Evolutionary conservation across 2,888 invertebrate species (phyloP).

Genomic region (Archaeoteleia sp.): DNA sequence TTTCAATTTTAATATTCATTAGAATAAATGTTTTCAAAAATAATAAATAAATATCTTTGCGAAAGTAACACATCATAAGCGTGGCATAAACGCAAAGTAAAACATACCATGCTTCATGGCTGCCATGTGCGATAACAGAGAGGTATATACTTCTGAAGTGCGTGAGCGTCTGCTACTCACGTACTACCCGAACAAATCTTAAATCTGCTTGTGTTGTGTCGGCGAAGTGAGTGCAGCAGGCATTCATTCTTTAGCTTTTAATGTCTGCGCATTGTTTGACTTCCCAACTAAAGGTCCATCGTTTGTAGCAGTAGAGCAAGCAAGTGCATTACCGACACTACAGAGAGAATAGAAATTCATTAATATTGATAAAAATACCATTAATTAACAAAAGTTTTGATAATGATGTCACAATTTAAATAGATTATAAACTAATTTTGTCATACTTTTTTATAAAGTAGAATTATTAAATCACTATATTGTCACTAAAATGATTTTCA

Average conservation of each 20-base stretch:
- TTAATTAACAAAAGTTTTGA: slow-evolving; percentile 5
- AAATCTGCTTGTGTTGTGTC: slow-evolving; percentile 71
- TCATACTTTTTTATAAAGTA: too few relatives aligned
- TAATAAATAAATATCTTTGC: too few relatives aligned
- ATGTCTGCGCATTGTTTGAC: slow-evolving; percentile 67
- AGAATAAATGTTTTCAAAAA: too few relatives aligned
- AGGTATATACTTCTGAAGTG: slow-evolving; percentile 66
- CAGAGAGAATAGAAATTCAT: slow-evolving; percentile 59
- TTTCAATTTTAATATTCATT: too few relatives aligned
- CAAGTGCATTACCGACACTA: slow-evolving; percentile 72
- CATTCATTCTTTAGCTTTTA: slow-evolving; percentile 73
- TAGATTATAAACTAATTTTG: too few relatives aligned
- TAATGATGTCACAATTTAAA: too few relatives aligned
- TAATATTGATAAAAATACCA: slow-evolving; percentile 44
- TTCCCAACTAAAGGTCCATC: slow-evolving; percentile 70
- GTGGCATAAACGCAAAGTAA: slow-evolving; percentile 61
- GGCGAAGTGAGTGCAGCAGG: slow-evolving; percentile 68
- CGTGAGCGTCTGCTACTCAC: slow-evolving; percentile 69
- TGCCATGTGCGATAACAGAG: slow-evolving; percentile 75
- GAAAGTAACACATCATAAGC: slow-evolving; percentile 47
- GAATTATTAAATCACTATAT: too few relatives aligned
- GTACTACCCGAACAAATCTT: slow-evolving; percentile 69
- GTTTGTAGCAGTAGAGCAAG: slow-evolving; percentile 69
- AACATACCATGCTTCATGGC: slow-evolving; percentile 77
- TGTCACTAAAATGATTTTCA: too few relatives aligned